Base-by-base conservation (phyloP, 2,797 vertebrate genomes). In the Allobates femoralis region DNA sequence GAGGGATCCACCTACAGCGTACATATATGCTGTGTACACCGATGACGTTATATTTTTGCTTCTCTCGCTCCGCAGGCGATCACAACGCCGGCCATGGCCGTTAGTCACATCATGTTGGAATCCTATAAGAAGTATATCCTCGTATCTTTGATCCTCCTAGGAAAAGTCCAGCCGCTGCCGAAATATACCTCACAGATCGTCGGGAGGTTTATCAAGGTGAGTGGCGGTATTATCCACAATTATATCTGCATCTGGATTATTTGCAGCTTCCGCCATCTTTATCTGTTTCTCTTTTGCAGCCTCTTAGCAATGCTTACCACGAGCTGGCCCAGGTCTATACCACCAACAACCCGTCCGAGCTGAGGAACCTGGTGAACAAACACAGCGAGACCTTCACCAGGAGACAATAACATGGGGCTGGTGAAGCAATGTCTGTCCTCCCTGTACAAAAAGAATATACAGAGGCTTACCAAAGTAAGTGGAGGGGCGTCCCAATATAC, bases 61-160 rank as follows among this genome's bases (percentile, higher is more conserved):
- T 15, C 34, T 71, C 56, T 30, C 51, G 5, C 10, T 56, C 41
- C 81, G 23, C 78, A 99, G 98, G 98, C 98, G 91, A 99, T 99
- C 94, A 98, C 98, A 93, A 99, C 98, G 94, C 98, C 98, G 89
- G 98, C 98, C 90, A 99, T 99, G 98, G 98, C 98, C 1, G 98
- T 99, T 93, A 99, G 98, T 93, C 98, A 99, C 92, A 99, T 99
- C 94, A 99, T 99, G 97, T 94, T 99, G 95, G 98, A 99, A 94
- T 96, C 98, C 0, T 99, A 99, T 93, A 99, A 99, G 94, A 99
- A 99, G 93, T 99, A 99, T 95, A 99, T 99, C 91, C 93, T 99
- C 93, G 98, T 99, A 89, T 99, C 98, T 67, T 97, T 99, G 93
- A 99, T 99, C 93, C 96, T 99, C 81, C 97, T 99, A 71, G 98